A percentile compares a stretch with the other conserved stretches of the same genome.
Conservation (phyloP, 2,888 invertebrate genomes). For the Dysmachus trigonus region DNA sequence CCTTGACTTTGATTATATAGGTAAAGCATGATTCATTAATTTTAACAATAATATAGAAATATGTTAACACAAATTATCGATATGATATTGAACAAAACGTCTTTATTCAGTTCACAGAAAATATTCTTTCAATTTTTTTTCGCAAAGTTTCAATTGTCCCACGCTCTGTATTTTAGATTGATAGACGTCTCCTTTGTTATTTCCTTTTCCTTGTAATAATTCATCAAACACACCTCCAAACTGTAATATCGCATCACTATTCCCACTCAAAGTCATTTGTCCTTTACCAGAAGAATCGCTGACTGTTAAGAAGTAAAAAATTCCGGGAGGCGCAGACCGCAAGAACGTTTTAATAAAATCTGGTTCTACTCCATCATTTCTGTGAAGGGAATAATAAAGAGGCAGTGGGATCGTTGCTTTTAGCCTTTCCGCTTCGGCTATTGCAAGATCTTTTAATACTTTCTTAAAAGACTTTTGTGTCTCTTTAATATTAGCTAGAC, state of each 20-base stretch:
- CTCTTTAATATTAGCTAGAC: conserved; percentile 74
- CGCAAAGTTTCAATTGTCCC: conserved; percentile 72
- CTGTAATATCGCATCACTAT: conserved; percentile 57
- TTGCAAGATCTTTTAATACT: conserved; percentile 75
- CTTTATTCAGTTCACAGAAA: conserved; percentile 58
- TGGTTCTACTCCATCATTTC: conserved; percentile 77
- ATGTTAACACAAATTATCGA: too few species aligned
- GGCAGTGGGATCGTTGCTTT: conserved; percentile 66
- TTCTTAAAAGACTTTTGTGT: conserved; percentile 73
- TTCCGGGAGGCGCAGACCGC: conserved; percentile 69
- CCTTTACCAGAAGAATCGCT: conserved; percentile 74
- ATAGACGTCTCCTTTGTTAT: conserved; percentile 75
- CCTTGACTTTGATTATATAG: too few species aligned
- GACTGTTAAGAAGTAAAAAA: conserved; percentile 75
- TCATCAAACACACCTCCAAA: conserved; percentile 69
- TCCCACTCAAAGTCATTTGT: conserved; percentile 66
- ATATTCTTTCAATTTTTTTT: conserved; percentile 69
- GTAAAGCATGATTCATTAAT: too few species aligned
- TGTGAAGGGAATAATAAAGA: conserved; percentile 69
- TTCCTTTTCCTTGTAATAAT: conserved; percentile 79
- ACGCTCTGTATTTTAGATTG: conserved; percentile 81
- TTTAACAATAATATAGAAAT: too few species aligned
- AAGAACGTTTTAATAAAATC: conserved; percentile 79
- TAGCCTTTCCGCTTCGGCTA: conserved; percentile 73
- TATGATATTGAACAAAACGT: neutral